Evolutionary conservation across 2,797 vertebrate species (phyloP), one percentile per base, ranked within the genome.

Genomic region (Melanogrammus aeglefinus): DNA sequence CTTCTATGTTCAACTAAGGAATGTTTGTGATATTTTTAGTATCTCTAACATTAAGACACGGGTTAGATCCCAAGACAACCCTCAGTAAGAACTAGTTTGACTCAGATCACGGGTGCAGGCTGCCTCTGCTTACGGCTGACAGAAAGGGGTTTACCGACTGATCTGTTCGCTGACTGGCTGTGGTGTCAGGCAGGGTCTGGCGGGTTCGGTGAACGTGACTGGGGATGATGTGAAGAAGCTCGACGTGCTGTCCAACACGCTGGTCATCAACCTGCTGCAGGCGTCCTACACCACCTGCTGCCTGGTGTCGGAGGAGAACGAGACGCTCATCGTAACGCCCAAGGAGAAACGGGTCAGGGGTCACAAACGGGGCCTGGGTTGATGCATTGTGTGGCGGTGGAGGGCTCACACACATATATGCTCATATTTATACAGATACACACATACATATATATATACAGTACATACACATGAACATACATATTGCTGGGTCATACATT

Each of bases 221-320:
- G 98, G 97, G 0, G 97, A 98, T 0, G 96, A 99, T 1, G 95
- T 96, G 93, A 99, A 99, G 93, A 99, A 99, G 86, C 92, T 99
- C 92, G 98, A 99, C 4, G 93, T 99, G 7, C 87, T 99, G 71
- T 99, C 98, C 38, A 99, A 98, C 41, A 88, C 95, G 74, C 90
- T 99, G 91, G 93, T 98, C 74, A 96, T 98, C 91, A 99, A 99
- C 86, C 97, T 99, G 97, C 94, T 99, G n/a, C 94, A 92, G 86
- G 95, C 97, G 12, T 98, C 97, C 83, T 99, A 96, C 84, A 86
- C 96, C 84, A 97, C 96, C 78, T 98, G 97, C 2, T 94, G 96
- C 81, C 90, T 99, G 86, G 96, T 99, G 81, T 95, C 97, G 0
- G 97, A 99, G 81, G 98, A 99, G 93, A 96, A 99, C 90, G 94